A percentile compares a stretch with the other conserved stretches of the same genome.
phyloP scores from a whole-genome alignment of 2,888 invertebrate genomes.

The Eupithecia inturbata region DNA sequence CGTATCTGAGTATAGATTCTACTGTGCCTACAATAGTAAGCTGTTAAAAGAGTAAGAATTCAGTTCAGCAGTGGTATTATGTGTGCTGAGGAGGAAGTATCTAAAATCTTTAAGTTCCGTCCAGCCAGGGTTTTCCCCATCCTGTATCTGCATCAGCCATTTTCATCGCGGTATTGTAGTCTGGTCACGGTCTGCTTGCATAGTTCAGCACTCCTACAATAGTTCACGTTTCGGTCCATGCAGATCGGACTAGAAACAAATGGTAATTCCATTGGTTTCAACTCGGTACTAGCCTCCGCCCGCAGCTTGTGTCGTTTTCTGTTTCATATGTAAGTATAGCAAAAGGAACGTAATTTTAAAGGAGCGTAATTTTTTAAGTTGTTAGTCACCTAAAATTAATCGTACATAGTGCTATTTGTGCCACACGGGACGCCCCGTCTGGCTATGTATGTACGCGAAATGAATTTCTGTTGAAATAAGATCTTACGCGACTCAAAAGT shows the following conservation, averaged over 20 bases:
- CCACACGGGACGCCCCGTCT: no score
- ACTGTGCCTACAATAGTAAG: no score
- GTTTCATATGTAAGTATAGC: not conserved
- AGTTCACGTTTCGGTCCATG: conserved; percentile 7
- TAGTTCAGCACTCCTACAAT: not conserved
- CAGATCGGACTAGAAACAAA: not conserved
- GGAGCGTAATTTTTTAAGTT: not conserved
- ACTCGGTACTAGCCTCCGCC: not conserved
- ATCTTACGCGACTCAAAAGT: no score
- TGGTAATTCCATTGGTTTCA: not conserved
- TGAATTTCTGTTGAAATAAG: no score
- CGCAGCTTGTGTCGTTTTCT: not conserved
- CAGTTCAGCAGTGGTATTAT: no score
- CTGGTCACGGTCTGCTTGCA: not conserved
- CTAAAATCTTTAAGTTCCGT: no score
- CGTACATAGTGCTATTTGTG: no score
- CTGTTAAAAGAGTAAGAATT: no score
- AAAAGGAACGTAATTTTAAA: not conserved
- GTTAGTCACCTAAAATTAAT: no score
- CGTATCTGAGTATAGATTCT: no score
- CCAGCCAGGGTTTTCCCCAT: not conserved
- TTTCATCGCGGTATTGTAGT: conserved; percentile 1
- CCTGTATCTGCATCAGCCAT: not conserved
- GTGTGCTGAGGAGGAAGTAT: no score
- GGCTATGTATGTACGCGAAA: no score